Conservation (phyloP, 1,140 invertebrate genomes). For the Zaprionus kolodkinae region DNA sequence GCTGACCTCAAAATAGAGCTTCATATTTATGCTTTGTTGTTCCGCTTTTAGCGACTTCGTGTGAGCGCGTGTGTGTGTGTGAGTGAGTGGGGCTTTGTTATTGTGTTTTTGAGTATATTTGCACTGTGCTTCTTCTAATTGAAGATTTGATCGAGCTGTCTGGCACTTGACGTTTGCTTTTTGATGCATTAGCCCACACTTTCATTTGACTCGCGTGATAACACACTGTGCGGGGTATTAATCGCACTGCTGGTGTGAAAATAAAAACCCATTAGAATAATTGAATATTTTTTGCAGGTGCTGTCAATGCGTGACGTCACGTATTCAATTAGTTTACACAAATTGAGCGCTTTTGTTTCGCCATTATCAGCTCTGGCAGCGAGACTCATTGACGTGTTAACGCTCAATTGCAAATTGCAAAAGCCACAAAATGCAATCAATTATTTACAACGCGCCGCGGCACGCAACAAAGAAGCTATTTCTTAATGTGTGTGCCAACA, state of each 20-base stretch:
- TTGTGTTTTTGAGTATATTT: slow-evolving; percentile 10
- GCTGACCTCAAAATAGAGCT: slow-evolving; percentile 47
- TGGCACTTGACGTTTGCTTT: slow-evolving; percentile 22
- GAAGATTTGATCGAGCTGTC: slow-evolving; percentile 18
- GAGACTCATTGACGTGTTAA: slow-evolving; percentile 20
- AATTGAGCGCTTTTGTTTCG: slow-evolving; percentile 24
- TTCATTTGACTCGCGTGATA: slow-evolving; percentile 34
- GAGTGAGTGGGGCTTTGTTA: background rate
- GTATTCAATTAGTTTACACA: slow-evolving; percentile 31
- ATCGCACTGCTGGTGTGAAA: background rate
- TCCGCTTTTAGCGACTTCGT: slow-evolving; percentile 22
- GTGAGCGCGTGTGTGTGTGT: background rate
- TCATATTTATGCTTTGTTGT: slow-evolving; percentile 42
- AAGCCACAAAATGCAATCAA: slow-evolving; percentile 25
- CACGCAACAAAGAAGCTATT: slow-evolving; percentile 27
- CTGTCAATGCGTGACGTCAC: slow-evolving; percentile 23
- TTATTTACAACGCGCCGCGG: slow-evolving; percentile 14
- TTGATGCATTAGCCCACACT: slow-evolving; percentile 20
- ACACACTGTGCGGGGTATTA: background rate
- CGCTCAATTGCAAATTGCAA: slow-evolving; percentile 27
- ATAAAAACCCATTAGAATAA: slow-evolving; percentile 3
- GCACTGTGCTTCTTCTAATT: slow-evolving; percentile 3
- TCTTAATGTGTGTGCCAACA: slow-evolving; percentile 26
- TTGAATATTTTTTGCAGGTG: slow-evolving; percentile 17
- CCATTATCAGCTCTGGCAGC: background rate